These are phyloP conservation scores for Mesocricetus auratus DNA, from an alignment of 2,113 vertebrate species.

Conservation along the genomic window DNA sequence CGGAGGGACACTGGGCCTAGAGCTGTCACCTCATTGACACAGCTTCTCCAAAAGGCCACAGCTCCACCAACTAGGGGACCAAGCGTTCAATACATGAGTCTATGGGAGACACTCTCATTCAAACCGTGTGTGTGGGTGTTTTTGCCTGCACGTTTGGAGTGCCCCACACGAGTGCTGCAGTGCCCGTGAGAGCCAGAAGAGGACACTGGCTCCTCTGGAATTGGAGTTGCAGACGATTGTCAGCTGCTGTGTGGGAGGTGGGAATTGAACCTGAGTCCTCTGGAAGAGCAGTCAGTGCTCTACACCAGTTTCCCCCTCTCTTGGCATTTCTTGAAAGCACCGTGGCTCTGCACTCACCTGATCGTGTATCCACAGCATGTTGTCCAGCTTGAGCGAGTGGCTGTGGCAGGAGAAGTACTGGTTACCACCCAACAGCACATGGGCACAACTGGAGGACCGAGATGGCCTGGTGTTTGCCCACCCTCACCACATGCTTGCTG, in stretches of 20 bases:
- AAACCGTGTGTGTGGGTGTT: neutral
- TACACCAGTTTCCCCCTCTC: neutral
- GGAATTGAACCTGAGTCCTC: neutral
- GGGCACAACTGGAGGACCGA: constrained; percentile 89
- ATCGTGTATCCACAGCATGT: constrained; percentile 87
- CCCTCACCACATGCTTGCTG: constrained; percentile 85
- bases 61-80: neutral
- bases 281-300: neutral
- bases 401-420: constrained; percentile 92
- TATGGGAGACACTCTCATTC: neutral
- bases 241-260: neutral
- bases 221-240: neutral
- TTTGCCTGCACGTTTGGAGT: neutral
- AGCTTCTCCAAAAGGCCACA: neutral
- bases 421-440: constrained; percentile 91
- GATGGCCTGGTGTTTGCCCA: constrained; percentile 84
- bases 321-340: neutral
- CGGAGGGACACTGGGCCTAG: neutral
- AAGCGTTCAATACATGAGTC: neutral
- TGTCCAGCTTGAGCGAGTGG: constrained; percentile 89
- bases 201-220: neutral
- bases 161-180: neutral
- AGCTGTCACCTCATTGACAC: neutral
- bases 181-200: neutral
- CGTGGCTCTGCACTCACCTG: neutral